Conservation (phyloP, 1,140 invertebrate species). For the Calosoma granatense region DNA sequence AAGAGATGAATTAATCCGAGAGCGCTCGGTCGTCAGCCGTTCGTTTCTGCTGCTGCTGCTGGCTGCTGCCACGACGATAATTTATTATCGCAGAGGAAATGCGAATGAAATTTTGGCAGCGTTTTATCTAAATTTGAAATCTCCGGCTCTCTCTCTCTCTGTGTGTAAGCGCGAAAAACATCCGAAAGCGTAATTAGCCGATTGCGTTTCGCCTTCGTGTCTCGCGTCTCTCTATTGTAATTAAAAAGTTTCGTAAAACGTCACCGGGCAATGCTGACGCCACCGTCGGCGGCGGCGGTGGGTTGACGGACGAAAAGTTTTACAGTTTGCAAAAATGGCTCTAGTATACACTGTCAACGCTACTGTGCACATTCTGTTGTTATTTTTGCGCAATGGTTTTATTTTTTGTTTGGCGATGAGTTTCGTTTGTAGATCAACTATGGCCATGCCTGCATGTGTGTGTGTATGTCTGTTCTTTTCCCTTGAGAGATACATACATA, state of each 20-base stretch:
- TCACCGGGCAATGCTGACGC: not conserved
- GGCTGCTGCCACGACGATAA: not conserved
- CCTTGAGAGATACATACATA: no score
- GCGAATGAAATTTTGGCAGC: constrained; percentile 7
- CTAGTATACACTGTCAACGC: not conserved
- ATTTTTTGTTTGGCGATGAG: no score
- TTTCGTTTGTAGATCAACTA: no score
- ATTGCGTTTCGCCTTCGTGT: not conserved
- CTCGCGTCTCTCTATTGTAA: constrained; percentile 4
- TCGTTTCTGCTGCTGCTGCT: no score
- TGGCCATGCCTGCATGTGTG: no score
- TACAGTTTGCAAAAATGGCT: not conserved
- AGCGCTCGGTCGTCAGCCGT: not conserved
- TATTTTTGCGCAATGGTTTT: not conserved
- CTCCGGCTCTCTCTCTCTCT: not conserved
- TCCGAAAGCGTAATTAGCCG: not conserved
- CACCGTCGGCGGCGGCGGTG: not conserved
- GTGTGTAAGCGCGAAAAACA: not conserved
- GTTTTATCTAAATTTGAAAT: constrained; percentile 9
- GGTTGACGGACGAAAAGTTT: no score
- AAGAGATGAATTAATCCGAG: constrained; percentile 32
- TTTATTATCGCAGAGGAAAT: not conserved
- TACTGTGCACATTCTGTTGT: not conserved
- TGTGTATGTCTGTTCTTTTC: no score
- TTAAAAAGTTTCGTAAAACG: not conserved